A percentile compares a stretch with the other conserved stretches of the same genome.
phyloP scores from a whole-genome alignment of 2,113 vertebrate species.

The Neolamprologus caudopunctatus region DNA sequence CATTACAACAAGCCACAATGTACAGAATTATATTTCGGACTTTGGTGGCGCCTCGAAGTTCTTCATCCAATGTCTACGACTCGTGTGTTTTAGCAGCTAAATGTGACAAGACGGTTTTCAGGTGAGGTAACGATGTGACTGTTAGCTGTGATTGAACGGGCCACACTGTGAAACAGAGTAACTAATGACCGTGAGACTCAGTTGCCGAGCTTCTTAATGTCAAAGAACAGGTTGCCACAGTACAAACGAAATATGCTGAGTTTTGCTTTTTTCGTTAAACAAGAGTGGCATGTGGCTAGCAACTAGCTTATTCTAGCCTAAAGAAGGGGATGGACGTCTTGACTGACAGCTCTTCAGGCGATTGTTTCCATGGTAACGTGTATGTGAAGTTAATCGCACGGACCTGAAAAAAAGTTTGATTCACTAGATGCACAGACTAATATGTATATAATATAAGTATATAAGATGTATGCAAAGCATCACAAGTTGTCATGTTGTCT shows the following conservation, averaged over 20 bases:
- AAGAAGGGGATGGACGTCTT: background rate
- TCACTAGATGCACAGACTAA: background rate
- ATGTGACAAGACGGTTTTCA: slow-evolving; percentile 8
- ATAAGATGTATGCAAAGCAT: background rate
- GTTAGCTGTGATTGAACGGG: background rate
- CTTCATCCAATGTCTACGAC: background rate
- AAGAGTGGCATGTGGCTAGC: background rate
- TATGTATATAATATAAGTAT: background rate
- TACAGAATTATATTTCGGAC: slow-evolving; percentile 27
- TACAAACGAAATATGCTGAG: background rate
- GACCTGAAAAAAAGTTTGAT: background rate
- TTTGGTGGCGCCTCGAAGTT: background rate
- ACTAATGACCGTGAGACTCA: background rate
- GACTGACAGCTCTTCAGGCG: background rate
- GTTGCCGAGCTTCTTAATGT: background rate
- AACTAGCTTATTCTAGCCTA: background rate
- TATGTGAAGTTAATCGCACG: background rate
- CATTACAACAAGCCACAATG: slow-evolving; percentile 47
- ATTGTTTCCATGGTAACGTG: background rate
- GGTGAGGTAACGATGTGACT: slow-evolving; percentile 32
- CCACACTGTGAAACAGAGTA: background rate
- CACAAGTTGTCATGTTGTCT: background rate
- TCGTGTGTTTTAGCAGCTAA: background rate
- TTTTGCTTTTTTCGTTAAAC: background rate
- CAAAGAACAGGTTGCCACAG: no score